phyloP scores from a whole-genome alignment of 2,888 invertebrate genomes.

The Agrotis clavis region DNA sequence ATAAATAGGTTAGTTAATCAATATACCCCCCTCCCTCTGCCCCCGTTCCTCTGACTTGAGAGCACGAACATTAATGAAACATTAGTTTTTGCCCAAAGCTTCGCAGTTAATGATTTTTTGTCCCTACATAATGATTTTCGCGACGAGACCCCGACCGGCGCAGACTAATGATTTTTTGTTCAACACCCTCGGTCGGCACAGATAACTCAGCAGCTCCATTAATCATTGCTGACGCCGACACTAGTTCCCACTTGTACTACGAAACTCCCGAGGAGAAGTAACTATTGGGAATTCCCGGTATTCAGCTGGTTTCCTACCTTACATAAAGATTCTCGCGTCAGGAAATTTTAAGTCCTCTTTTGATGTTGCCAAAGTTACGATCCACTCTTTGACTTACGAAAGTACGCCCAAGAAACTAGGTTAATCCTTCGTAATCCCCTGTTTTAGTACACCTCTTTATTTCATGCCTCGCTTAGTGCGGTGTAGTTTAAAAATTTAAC shows the following conservation, averaged over 20 bases:
- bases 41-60: constrained; percentile 14
- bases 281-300: constrained; percentile 47
- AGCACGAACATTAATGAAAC: constrained; percentile 61
- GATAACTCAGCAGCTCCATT: constrained; percentile 65
- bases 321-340: constrained; percentile 51
- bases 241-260: constrained; percentile 48
- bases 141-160: constrained; percentile 40
- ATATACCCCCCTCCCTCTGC: constrained; percentile 22
- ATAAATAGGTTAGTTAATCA: constrained; percentile 55
- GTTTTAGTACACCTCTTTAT: constrained; percentile 64
- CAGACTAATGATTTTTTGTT: constrained; percentile 64
- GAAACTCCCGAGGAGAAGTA: constrained; percentile 42
- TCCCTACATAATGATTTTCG: constrained; percentile 70
- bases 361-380: constrained; percentile 62
- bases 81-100: constrained; percentile 59
- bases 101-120: constrained; percentile 71
- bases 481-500: constrained; percentile 59
- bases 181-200: constrained; percentile 51
- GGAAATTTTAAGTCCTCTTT: constrained; percentile 59
- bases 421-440: constrained; percentile 63
- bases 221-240: constrained; percentile 66
- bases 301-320: constrained; percentile 31
- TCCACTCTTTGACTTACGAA: constrained; percentile 63
- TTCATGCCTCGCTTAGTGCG: constrained; percentile 49
- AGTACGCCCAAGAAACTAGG: constrained; percentile 60